Conservation (phyloP, 2,113 vertebrate genomes). For the Strix uralensis region DNA sequence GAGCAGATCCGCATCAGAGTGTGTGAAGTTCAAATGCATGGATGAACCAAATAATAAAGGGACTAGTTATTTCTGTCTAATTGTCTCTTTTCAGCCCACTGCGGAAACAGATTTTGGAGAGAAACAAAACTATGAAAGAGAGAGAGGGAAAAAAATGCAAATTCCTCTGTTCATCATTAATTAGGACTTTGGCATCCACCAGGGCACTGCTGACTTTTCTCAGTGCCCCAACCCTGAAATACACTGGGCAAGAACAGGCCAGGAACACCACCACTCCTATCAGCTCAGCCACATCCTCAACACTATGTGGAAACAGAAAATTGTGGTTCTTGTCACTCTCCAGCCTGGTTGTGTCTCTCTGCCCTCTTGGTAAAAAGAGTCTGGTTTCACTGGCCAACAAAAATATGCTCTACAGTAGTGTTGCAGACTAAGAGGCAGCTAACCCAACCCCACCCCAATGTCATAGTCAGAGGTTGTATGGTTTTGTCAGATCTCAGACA, state of each 20-base stretch:
- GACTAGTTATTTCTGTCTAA: neutral
- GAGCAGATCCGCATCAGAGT: neutral
- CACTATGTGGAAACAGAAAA: neutral
- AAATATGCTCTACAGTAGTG: rapidly evolving
- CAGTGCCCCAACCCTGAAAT: neutral
- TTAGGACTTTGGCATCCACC: neutral
- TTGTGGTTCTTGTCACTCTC: neutral
- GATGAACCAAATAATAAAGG: neutral
- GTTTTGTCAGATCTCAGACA: neutral
- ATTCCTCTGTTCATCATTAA: neutral
- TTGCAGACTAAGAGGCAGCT: neutral
- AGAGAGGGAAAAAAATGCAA: rapidly evolving
- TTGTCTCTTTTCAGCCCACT: neutral
- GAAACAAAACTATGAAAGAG: neutral
- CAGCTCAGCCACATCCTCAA: neutral
- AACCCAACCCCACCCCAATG: rapidly evolving
- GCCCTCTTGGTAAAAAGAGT: neutral
- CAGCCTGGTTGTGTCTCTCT: neutral
- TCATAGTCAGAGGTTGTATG: neutral
- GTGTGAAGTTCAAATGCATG: rapidly evolving
- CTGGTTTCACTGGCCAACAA: neutral
- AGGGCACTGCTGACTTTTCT: neutral
- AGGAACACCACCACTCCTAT: neutral
- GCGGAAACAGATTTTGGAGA: neutral
- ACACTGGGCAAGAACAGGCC: rapidly evolving